Conservation (phyloP, 2,888 invertebrate genomes). For the Aromia moschata region DNA sequence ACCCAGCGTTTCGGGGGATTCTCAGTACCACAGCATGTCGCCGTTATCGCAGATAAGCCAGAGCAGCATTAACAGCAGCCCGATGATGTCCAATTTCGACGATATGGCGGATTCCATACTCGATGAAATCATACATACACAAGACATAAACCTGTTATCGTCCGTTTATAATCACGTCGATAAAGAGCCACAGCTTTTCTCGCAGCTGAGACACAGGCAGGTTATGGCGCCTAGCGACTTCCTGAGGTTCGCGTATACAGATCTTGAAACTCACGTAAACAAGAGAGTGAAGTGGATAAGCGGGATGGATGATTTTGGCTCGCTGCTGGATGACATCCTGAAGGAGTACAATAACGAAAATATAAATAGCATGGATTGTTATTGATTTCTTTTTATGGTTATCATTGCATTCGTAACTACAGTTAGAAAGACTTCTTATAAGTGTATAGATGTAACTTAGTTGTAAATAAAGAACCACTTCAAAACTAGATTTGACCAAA, state of each 20-base stretch:
- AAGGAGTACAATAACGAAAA: slow-evolving; percentile 69
- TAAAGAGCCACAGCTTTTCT: slow-evolving; percentile 56
- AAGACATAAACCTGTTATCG: slow-evolving; percentile 71
- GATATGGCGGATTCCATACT: slow-evolving; percentile 66
- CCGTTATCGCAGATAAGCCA: slow-evolving; percentile 16
- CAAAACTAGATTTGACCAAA: no score
- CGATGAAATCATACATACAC: slow-evolving; percentile 71
- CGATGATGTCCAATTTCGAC: slow-evolving; percentile 33
- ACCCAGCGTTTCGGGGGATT: slow-evolving; percentile 6
- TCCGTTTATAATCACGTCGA: slow-evolving; percentile 66
- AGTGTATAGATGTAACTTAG: no score
- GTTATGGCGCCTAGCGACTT: slow-evolving; percentile 71
- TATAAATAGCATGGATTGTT: slow-evolving; percentile 76
- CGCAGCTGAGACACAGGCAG: slow-evolving; percentile 50
- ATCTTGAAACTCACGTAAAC: slow-evolving; percentile 70
- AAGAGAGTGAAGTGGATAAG: slow-evolving; percentile 74
- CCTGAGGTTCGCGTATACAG: slow-evolving; percentile 67
- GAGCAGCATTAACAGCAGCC: slow-evolving; percentile 5
- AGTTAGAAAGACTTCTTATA: no score
- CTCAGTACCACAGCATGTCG: slow-evolving; percentile 15
- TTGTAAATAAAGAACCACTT: no score
- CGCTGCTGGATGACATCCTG: slow-evolving; percentile 79
- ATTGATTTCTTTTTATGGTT: slow-evolving; percentile 57
- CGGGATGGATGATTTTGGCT: slow-evolving; percentile 73
- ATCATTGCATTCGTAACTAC: neutral